Conservation (phyloP, 2,888 invertebrate species). For the Lochmaea crataegi region DNA sequence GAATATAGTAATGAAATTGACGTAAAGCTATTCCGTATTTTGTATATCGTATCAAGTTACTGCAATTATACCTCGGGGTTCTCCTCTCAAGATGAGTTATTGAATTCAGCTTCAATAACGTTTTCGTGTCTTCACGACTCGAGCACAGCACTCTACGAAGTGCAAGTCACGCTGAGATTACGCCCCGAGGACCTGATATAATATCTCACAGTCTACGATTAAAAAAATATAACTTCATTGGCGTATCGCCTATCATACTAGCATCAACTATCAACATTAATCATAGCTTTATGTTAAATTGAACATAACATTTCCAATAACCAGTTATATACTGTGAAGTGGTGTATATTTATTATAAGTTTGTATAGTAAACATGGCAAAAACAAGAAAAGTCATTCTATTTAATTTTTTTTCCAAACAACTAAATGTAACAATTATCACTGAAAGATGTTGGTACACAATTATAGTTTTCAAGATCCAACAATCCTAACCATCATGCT, state of each 20-base stretch:
- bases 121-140: slow-evolving; percentile 38
- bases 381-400: too few species aligned
- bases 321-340: background rate
- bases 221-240: slow-evolving; percentile 25
- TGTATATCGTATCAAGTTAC: slow-evolving; percentile 25
- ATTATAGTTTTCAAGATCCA: too few species aligned
- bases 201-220: slow-evolving; percentile 38
- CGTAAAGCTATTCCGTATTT: slow-evolving; percentile 13
- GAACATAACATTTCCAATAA: background rate
- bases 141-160: slow-evolving; percentile 32
- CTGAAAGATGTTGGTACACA: too few species aligned
- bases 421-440: too few species aligned
- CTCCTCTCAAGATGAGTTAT: slow-evolving; percentile 32
- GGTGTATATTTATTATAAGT: background rate
- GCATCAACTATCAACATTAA: background rate
- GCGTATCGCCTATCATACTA: slow-evolving; percentile 14
- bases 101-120: slow-evolving; percentile 38
- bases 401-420: too few species aligned
- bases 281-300: background rate
- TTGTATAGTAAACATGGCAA: background rate
- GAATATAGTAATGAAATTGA: slow-evolving; percentile 15
- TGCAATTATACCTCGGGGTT: slow-evolving; percentile 33
- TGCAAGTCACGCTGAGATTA: slow-evolving; percentile 45
- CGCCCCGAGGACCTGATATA: slow-evolving; percentile 40
- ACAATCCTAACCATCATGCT: too few species aligned